Conservation (phyloP, 1,140 invertebrate genomes). For the Dinoponera quadriceps region DNA sequence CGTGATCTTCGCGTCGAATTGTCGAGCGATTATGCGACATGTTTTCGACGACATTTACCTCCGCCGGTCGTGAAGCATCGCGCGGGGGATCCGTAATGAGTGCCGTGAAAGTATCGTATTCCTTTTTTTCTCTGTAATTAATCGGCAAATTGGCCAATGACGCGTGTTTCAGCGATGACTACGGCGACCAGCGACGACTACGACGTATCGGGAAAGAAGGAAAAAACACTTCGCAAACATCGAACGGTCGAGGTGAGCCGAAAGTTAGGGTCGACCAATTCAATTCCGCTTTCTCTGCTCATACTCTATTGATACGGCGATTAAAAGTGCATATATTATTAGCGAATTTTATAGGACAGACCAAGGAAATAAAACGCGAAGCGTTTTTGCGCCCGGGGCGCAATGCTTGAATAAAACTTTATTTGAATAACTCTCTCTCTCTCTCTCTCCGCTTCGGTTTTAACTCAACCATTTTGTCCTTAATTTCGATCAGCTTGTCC, state of each 20-base stretch:
- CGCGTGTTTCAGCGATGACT: constrained; percentile 20
- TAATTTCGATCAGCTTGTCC: constrained; percentile 62
- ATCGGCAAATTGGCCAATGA: constrained; percentile 1
- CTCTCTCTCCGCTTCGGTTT: constrained; percentile 40
- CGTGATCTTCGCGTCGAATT: background rate
- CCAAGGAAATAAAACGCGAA: constrained; percentile 57
- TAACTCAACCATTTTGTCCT: constrained; percentile 60
- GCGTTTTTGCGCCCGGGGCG: constrained; percentile 47
- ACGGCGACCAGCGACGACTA: constrained; percentile 19
- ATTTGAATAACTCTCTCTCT: constrained; percentile 53
- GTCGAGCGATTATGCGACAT: background rate
- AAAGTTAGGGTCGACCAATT: constrained; percentile 59
- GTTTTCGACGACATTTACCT: too few species aligned
- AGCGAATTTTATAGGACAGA: constrained; percentile 59
- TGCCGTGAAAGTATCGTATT: too few species aligned
- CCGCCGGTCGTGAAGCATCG: too few species aligned
- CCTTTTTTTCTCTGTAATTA: background rate
- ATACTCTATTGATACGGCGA: constrained; percentile 58
- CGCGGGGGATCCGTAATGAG: too few species aligned
- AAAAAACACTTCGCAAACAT: constrained; percentile 58
- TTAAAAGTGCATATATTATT: constrained; percentile 60
- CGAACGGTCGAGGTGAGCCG: constrained; percentile 50
- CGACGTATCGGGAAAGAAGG: constrained; percentile 42
- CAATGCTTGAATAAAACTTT: constrained; percentile 60
- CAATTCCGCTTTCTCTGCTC: constrained; percentile 42